Evolutionary conservation across 2,888 invertebrate species (phyloP).

Genomic region (Leptogaster cylindrica): DNA sequence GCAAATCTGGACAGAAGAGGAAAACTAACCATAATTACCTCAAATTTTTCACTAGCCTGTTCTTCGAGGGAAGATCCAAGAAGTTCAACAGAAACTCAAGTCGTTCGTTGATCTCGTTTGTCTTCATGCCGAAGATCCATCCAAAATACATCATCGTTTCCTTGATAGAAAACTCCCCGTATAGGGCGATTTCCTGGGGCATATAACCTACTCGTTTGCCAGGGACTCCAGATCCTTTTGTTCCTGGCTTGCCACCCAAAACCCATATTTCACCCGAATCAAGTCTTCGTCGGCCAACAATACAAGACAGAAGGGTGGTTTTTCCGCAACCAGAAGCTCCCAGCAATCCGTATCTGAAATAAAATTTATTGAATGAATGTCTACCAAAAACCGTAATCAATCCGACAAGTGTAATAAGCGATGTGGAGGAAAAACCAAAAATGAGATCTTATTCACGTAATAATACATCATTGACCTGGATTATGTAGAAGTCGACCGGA

Average conservation of each 20-base stretch:
- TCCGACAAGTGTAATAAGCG: neutral
- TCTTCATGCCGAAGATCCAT: slow-evolving; percentile 92
- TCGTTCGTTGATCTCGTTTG: slow-evolving; percentile 78
- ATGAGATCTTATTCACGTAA: slow-evolving; percentile 13
- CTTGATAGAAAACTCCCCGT: slow-evolving; percentile 90
- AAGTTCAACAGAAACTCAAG: slow-evolving; percentile 87
- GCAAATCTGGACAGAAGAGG: too few species aligned
- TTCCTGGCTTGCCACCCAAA: slow-evolving; percentile 87
- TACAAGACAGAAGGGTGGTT: slow-evolving; percentile 90
- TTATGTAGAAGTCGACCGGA: neutral
- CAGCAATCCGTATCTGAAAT: slow-evolving; percentile 84
- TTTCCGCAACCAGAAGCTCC: slow-evolving; percentile 98
- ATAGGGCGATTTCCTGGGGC: slow-evolving; percentile 92
- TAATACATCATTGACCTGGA: slow-evolving; percentile 24
- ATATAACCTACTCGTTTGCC: slow-evolving; percentile 96
- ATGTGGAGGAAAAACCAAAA: slow-evolving; percentile 5
- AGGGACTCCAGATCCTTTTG: slow-evolving; percentile 87
- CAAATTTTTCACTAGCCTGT: slow-evolving; percentile 78
- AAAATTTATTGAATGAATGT: slow-evolving; percentile 41
- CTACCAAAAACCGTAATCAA: slow-evolving; percentile 3
- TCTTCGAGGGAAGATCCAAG: slow-evolving; percentile 86
- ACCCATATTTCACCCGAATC: slow-evolving; percentile 90
- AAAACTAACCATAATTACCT: slow-evolving; percentile 62
- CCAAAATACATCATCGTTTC: slow-evolving; percentile 98
- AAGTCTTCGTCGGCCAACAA: slow-evolving; percentile 84